These are phyloP conservation scores for Malurus cyaneus DNA, from an alignment of 2,113 vertebrate species.

Conservation along the genomic window DNA sequence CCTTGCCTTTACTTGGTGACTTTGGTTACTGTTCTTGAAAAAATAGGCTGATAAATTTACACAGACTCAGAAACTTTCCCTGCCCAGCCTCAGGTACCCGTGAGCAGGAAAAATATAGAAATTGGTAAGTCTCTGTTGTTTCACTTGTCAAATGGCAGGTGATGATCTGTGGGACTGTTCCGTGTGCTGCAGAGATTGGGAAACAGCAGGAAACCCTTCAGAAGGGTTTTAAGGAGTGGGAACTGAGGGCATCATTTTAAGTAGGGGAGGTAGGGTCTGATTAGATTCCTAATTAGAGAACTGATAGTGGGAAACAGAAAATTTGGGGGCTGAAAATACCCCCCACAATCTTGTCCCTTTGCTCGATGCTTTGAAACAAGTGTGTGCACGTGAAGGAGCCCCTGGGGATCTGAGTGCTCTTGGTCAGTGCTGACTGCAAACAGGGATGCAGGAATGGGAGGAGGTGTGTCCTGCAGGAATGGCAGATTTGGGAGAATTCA, in stretches of 20 bases:
- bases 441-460: background rate
- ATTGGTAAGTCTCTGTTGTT: background rate
- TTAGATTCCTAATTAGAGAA: background rate
- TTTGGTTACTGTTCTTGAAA: background rate
- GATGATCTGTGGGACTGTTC: background rate
- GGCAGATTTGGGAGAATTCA: background rate
- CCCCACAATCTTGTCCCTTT: background rate
- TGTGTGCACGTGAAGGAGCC: background rate
- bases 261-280: background rate
- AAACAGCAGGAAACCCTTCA: background rate
- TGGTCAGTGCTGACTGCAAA: background rate
- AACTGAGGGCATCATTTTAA: background rate
- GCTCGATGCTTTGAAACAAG: background rate
- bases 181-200: background rate
- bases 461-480: background rate
- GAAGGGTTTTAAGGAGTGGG: background rate
- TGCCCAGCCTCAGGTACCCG: background rate
- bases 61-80: background rate
- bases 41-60: background rate
- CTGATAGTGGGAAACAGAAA: background rate
- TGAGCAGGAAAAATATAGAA: background rate
- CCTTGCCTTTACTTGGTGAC: background rate
- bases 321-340: background rate
- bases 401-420: background rate
- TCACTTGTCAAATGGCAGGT: background rate